phyloP scores from a whole-genome alignment of 1,140 invertebrate genomes.

The Philopotamus ludificatus region DNA sequence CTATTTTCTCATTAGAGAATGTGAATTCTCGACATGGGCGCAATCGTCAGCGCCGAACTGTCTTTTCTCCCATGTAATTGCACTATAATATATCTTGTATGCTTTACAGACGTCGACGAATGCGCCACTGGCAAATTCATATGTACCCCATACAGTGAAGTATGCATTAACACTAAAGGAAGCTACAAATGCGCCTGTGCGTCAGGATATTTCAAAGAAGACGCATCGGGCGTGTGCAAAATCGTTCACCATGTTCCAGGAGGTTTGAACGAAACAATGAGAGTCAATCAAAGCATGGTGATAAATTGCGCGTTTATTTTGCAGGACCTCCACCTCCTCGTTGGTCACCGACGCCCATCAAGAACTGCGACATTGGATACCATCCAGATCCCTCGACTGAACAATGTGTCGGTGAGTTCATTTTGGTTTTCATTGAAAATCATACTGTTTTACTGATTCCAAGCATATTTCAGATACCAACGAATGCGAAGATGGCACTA shows the following conservation, averaged over 20 bases:
- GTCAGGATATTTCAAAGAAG: constrained; percentile 47
- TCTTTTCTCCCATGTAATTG: not conserved
- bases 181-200: constrained; percentile 56
- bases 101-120: constrained; percentile 83
- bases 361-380: constrained; percentile 49
- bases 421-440: constrained; percentile 15
- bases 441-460: constrained; percentile 13
- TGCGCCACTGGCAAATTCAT: constrained; percentile 79
- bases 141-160: constrained; percentile 72
- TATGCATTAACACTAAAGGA: constrained; percentile 76
- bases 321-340: constrained; percentile 31
- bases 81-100: not conserved
- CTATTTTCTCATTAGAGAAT: no score
- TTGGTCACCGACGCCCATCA: constrained; percentile 44
- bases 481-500: constrained; percentile 67
- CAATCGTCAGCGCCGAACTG: not conserved
- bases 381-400: constrained; percentile 46
- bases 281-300: no score
- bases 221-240: constrained; percentile 46
- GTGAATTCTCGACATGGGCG: no score
- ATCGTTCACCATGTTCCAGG: no score
- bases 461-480: constrained; percentile 69
- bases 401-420: constrained; percentile 53
- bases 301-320: no score
- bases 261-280: no score